These are phyloP conservation scores for Drosophila imparisetae DNA, from an alignment of 2,888 invertebrate genomes.

Conservation along the genomic window DNA sequence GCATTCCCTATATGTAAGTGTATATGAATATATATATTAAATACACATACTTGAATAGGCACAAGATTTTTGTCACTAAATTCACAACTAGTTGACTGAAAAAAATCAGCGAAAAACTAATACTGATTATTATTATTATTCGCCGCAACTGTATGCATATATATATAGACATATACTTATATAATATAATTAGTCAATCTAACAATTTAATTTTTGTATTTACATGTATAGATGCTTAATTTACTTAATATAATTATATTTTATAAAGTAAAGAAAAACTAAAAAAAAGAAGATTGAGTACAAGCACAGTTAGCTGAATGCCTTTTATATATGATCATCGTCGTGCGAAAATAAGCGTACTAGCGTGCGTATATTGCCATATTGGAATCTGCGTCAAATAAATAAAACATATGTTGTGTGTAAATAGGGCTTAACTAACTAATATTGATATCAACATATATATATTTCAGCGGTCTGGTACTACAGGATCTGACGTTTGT, in stretches of 20 bases:
- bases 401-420: neutral
- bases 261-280: too few relatives aligned
- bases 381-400: neutral
- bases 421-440: neutral
- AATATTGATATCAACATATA: neutral
- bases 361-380: neutral
- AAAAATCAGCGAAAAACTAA: neutral
- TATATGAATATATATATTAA: neutral
- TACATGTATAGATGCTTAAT: too few relatives aligned
- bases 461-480: conserved; percentile 92
- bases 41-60: neutral
- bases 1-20: conserved; percentile 99
- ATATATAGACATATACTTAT: too few relatives aligned
- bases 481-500: conserved; percentile 99
- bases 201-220: too few relatives aligned
- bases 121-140: too few relatives aligned
- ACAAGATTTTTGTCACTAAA: neutral
- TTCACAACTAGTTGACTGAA: neutral
- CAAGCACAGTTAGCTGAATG: too few relatives aligned
- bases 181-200: too few relatives aligned
- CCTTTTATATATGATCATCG: too few relatives aligned
- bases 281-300: too few relatives aligned
- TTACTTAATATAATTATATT: too few relatives aligned
- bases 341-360: too few relatives aligned
- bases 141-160: too few relatives aligned